Evolutionary conservation across 1,140 invertebrate genomes (phyloP).

Genomic region (Scylla paramamosain): DNA sequence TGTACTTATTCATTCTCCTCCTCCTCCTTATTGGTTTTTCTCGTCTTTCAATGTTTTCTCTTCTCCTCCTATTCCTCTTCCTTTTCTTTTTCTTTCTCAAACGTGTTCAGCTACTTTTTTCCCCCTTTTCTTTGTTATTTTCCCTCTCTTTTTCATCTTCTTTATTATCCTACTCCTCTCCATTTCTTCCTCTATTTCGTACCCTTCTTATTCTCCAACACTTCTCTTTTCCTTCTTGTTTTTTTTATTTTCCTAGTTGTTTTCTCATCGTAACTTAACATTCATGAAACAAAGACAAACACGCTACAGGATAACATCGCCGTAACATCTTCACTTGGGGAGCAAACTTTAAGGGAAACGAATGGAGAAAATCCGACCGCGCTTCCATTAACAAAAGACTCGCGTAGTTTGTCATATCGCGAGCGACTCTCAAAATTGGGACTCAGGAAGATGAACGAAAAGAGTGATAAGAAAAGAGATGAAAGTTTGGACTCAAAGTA

Average conservation of each 20-base stretch:
- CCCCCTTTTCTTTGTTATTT: neutral
- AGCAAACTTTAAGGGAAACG: no score
- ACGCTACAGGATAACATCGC: no score
- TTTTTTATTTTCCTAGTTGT: neutral
- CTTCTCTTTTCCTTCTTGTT: neutral
- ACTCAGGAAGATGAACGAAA: no score
- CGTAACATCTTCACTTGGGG: no score
- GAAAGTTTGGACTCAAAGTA: no score
- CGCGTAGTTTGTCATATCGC: no score
- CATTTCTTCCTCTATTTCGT: neutral
- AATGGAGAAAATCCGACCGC: no score
- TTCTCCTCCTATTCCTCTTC: neutral
- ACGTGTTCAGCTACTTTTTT: neutral
- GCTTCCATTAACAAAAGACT: no score
- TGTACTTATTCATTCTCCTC: neutral
- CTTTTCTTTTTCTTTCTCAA: neutral
- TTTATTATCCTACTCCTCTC: neutral
- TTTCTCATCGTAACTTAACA: neutral
- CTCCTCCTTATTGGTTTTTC: neutral
- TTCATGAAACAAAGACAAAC: no score
- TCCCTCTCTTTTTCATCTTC: neutral
- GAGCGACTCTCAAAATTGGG: no score
- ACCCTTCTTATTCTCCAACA: neutral
- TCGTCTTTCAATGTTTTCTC: neutral
- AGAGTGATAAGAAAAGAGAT: no score